Base-by-base conservation (phyloP, 2,797 vertebrate genomes). In the Bovichtus variegatus region DNA sequence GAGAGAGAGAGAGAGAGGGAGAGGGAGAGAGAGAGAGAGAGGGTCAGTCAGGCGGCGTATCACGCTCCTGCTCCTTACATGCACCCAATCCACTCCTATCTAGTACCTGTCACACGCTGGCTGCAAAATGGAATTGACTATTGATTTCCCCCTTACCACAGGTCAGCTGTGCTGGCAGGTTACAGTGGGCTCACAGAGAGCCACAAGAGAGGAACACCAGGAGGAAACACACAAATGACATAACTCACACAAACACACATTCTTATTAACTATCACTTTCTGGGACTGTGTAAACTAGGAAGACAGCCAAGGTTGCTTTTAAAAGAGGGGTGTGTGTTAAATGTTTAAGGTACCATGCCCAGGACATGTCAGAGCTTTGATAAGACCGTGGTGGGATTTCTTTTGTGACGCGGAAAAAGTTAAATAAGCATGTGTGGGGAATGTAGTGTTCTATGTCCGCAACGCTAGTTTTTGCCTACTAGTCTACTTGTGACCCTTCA, bases 121-220 rank as follows among this genome's bases (percentile, higher is more conserved):
- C 91, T 86, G 87, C 92, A 93, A 94, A 95, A 94, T 95, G 94
- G 93, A 95, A 96, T 95, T 95, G 94, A 95, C 94, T 95, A 96
- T 96, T 94, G 95, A 96, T 94, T 94, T 92, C 90, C 90, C 80
- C 66, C 90, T 94, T 92, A 94, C 91, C 89, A 91, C 94, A 93
- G 94, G 94, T 94, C 94, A 94, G 90, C 66, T 83, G 82, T 76
- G 85, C 84, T 88, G 91, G 81, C 89, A 91, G 87, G 82, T 78
- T 87, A 78, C 64, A 86, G 91, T 70, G 84, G 85, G 91, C 78
- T 86, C 81, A 81, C 85, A 31, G 80, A 72, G 63, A 82, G 83
- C 64, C 73, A 85, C 72, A 75, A 70, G 74, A 77, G 63, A 75
- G 54, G 75, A 78, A 71, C 72, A 79, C 18, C 21, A 46, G 27